Evolutionary conservation across 2,797 vertebrate genomes (phyloP).

Genomic region (Chromis chromis): DNA sequence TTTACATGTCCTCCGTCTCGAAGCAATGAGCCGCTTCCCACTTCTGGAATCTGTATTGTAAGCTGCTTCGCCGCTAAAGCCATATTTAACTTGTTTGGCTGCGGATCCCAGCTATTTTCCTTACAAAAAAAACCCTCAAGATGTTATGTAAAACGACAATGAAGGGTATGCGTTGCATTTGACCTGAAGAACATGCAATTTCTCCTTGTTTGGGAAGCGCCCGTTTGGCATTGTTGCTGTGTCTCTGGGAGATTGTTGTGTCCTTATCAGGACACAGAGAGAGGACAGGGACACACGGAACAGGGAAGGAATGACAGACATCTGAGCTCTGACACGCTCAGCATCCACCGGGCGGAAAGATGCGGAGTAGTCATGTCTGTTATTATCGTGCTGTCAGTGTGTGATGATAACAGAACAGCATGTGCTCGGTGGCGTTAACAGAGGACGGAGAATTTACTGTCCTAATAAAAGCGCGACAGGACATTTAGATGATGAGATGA

Average conservation of each 20-base stretch:
- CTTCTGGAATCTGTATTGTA: constrained; percentile 43
- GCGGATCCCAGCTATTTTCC: constrained; percentile 34
- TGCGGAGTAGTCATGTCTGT: constrained; percentile 15
- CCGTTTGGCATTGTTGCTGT: constrained; percentile 11
- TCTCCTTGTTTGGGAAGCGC: constrained; percentile 51
- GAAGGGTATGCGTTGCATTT: constrained; percentile 35
- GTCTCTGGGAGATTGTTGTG: constrained; percentile 5
- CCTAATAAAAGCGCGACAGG: constrained; percentile 29
- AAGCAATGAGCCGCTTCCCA: constrained; percentile 32
- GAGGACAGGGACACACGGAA: constrained; percentile 26
- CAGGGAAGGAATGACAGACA: constrained; percentile 56
- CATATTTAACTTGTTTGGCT: constrained; percentile 66
- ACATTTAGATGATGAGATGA: constrained; percentile 39
- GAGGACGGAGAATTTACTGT: constrained; percentile 45
- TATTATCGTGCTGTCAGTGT: constrained; percentile 48
- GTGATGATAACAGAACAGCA: constrained; percentile 56
- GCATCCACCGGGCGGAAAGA: constrained; percentile 3
- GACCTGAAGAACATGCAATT: constrained; percentile 34
- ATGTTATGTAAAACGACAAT: constrained; percentile 60
- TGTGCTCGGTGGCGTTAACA: constrained; percentile 33
- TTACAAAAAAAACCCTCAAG: constrained; percentile 29
- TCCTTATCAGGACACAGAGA: constrained; percentile 65
- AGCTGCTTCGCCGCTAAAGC: constrained; percentile 36
- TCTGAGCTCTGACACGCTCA: constrained; percentile 29
- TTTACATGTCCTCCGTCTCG: constrained; percentile 14